Evolutionary conservation across 2,888 invertebrate genomes (phyloP), one percentile per base, ranked within the genome.

Genomic region (Onthophagus sagittarius): DNA sequence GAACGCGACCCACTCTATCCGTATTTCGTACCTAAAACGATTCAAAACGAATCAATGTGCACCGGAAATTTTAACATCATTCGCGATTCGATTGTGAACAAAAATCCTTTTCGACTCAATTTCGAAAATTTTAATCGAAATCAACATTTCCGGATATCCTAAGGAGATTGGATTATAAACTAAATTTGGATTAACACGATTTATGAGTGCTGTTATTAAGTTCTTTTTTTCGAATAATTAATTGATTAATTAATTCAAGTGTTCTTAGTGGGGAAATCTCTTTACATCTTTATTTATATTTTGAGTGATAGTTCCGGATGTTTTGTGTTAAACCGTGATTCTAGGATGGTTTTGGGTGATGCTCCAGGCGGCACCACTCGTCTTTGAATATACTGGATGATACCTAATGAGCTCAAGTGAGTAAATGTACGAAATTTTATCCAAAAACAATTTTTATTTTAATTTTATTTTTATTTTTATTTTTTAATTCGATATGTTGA

Each of bases 331-430:
- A 70, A 72, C 71, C 72, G 74, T 74, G 74, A 74, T 74, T 81
- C 80, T 83, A 83, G 83, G 84, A 85, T 85, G 84, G 83, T 83
- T 80, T 82, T 84, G 84, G 83, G 85, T 85, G 84, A 85, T 85
- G 85, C 84, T 84, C 82, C 79, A 80, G 80, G 82, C 79, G 84
- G 84, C 84, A 85, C 83, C 83, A 84, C 85, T 85, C 85, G 83
- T 83, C 83, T 81, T 81, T 85, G 84, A 85, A 81, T 82, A 84
- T 72, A 84, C 85, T 85, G 85, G 84, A 85, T 85, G 85, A 84
- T 82, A 82, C 83, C 84, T 82, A 81, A 84, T 84, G 84, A 83
- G 84, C 83, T 78, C 74, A 83, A 84, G 84, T 84, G 82, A 79
- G 79, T 79, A 78, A 32, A 53, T 53, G 39, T 53, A 53, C 39